These are phyloP conservation scores for Ichneumoninae sp. DNA, from an alignment of 2,888 invertebrate species.

Conservation along the genomic window DNA sequence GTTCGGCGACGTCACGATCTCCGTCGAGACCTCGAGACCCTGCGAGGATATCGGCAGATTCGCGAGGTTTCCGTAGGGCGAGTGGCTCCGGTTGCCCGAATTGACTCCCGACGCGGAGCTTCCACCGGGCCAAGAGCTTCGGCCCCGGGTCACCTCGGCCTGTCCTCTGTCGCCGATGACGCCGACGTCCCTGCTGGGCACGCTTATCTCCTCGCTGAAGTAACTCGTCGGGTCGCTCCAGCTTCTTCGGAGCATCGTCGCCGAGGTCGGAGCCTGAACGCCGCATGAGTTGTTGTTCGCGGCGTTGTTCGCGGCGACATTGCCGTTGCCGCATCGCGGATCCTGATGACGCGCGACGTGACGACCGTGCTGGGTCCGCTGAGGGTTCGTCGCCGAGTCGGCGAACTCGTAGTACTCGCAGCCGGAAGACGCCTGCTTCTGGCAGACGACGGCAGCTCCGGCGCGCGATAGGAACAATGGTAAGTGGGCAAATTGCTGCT, in stretches of 20 bases:
- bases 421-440: slow-evolving; percentile 67
- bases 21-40: slow-evolving; percentile 90
- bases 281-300: slow-evolving; percentile 45
- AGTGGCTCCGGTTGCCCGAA: slow-evolving; percentile 52
- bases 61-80: slow-evolving; percentile 53
- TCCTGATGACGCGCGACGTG: slow-evolving; percentile 52
- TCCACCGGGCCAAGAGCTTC: slow-evolving; percentile 80
- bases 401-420: slow-evolving; percentile 67
- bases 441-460: slow-evolving; percentile 69
- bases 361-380: slow-evolving; percentile 61
- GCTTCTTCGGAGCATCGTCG: slow-evolving; percentile 85
- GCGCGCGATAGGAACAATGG: slow-evolving; percentile 73
- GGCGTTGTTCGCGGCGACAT: slow-evolving; percentile 34
- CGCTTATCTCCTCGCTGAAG: slow-evolving; percentile 79
- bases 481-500: slow-evolving; percentile 67
- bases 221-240: slow-evolving; percentile 88
- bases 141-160: slow-evolving; percentile 71
- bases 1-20: slow-evolving; percentile 91
- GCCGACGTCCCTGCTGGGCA: slow-evolving; percentile 83
- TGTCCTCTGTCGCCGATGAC: slow-evolving; percentile 82
- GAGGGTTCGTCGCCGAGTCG: slow-evolving; percentile 59
- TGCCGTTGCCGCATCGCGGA: slow-evolving; percentile 53
- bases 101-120: slow-evolving; percentile 63
- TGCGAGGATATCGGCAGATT: slow-evolving; percentile 76
- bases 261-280: slow-evolving; percentile 53